Evolutionary conservation across 1,140 invertebrate genomes (phyloP), one percentile per base, ranked within the genome.

Genomic region (Sipha flava): DNA sequence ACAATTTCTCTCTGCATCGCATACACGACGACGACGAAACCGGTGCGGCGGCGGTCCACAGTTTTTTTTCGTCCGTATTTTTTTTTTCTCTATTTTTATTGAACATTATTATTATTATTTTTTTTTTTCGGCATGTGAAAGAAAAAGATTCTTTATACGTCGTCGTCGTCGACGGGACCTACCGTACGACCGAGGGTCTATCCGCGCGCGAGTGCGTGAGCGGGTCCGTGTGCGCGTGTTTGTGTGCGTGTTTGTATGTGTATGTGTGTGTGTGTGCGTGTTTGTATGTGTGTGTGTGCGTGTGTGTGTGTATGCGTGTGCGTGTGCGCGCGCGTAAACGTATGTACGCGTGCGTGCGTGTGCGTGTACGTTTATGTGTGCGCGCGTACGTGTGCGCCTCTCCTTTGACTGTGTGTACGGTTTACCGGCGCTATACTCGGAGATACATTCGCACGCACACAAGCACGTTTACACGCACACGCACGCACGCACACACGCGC

Each of bases 21-120:
- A 29, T 26, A 14, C 14, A 26, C 57, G 26, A n/a, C 57, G 57
- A 31, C 57, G 40, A 31, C 23, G 57, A 31, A 59, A 59, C 26
- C 57, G 57, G 57, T 31, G 57, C 57, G 29, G 26, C 57, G 16
- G 10, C 21, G 4, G 34, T 37, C 16, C 31, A 10, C 7, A 21
- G 57, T n/a, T n/a, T 59, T 66, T 66, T 66, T 66, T 66, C 62
- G 34, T 40, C 14, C 62, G 62, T 66, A 23, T 66, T 66, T 66
- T 66, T 23, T 66, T 66, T 66, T 66, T 66, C 21, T 66, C 40
- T 40, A 31, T 21, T 40, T 10, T 66, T 59, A 9, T 59, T 31
- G n/a, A 18, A 31, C 29, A 31, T 31, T 26, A 6, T 59, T 26
- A 16, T 59, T 26, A 26, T 57, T 26, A 10, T 59, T 29, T 1